Percentiles rank a stretch among this genome's conserved stretches.
phyloP scores from a whole-genome alignment of 1,140 invertebrate genomes.

The Psilanteris sp. region DNA sequence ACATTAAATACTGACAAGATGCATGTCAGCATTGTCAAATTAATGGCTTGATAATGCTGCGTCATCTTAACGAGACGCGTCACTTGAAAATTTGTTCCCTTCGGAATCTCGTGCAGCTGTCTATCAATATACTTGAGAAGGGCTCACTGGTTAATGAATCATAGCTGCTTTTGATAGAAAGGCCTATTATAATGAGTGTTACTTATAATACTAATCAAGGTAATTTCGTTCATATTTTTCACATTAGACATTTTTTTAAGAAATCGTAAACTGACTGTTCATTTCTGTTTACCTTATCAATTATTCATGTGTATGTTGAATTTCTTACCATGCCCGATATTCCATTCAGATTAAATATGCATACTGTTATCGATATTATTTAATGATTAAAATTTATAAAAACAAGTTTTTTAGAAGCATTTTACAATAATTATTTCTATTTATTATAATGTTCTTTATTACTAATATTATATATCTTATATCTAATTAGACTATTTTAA shows the following conservation, averaged over 20 bases:
- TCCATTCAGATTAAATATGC: no score
- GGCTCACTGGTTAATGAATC: slow-evolving; percentile 71
- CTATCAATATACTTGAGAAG: slow-evolving; percentile 67
- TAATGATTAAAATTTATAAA: no score
- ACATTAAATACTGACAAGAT: slow-evolving; percentile 45
- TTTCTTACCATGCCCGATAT: no score
- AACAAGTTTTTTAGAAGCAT: no score
- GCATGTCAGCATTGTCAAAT: slow-evolving; percentile 65
- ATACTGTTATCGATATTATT: no score
- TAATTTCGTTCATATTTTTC: slow-evolving; percentile 23
- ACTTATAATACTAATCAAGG: slow-evolving; percentile 62
- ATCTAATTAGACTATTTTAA: no score
- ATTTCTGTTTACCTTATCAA: slow-evolving; percentile 1
- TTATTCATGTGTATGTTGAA: no score
- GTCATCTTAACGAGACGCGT: slow-evolving; percentile 74
- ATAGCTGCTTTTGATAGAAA: slow-evolving; percentile 43
- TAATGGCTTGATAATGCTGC: slow-evolving; percentile 69
- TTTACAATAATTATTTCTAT: no score
- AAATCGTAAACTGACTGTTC: slow-evolving; percentile 16
- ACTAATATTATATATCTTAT: no score
- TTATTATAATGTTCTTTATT: no score
- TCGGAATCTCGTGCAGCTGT: slow-evolving; percentile 66
- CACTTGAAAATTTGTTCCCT: slow-evolving; percentile 68
- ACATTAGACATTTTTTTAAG: slow-evolving; percentile 11
- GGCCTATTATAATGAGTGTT: slow-evolving; percentile 43